Percentiles rank a stretch among this genome's conserved stretches.
phyloP scores from a whole-genome alignment of 2,113 vertebrate species.

The Rhynchopsitta pachyrhyncha region DNA sequence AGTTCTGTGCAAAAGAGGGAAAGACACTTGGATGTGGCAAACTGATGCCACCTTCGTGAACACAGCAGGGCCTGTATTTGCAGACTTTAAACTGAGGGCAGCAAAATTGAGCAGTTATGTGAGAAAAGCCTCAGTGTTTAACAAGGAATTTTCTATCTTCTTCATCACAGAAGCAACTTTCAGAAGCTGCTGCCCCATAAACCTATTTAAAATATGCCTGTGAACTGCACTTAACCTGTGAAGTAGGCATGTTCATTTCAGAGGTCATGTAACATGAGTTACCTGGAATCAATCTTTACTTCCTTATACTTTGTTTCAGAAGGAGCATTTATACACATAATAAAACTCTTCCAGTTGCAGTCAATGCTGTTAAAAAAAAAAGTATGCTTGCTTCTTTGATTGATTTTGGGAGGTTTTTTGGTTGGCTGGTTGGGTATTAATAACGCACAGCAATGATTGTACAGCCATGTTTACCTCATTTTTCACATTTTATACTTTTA shows the following conservation, averaged over 20 bases:
- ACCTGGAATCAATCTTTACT: background rate
- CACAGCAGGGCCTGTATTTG: background rate
- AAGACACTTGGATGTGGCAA: background rate
- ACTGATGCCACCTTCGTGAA: background rate
- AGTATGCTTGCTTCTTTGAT: background rate
- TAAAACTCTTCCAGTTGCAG: background rate
- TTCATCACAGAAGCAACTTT: background rate
- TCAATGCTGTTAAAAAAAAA: background rate
- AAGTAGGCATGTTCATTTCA: background rate
- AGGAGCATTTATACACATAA: background rate
- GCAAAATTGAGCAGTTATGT: background rate
- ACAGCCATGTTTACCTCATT: background rate
- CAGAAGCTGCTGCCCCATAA: background rate
- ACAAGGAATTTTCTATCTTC: background rate
- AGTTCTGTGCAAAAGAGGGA: background rate
- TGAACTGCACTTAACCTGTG: background rate
- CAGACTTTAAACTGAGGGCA: background rate
- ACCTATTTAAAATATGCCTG: background rate
- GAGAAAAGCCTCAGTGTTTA: background rate
- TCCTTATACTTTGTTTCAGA: background rate
- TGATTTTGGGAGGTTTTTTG: background rate
- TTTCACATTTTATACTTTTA: background rate
- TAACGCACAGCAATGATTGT: background rate
- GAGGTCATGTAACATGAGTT: background rate
- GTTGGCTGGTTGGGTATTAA: background rate